These are phyloP conservation scores for Caerostris extrusa DNA, from an alignment of 1,140 invertebrate genomes.

Conservation along the genomic window DNA sequence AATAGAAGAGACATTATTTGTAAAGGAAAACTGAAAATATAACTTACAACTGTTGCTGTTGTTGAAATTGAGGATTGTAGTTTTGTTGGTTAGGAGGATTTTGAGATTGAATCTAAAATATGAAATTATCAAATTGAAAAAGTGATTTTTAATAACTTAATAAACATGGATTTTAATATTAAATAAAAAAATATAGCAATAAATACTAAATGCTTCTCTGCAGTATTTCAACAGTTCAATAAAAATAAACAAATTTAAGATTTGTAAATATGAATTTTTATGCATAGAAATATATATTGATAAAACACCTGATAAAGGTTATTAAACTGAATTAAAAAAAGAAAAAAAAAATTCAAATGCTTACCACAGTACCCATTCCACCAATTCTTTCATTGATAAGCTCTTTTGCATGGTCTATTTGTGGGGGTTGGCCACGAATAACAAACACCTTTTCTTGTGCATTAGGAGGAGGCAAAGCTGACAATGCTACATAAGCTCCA, in stretches of 20 bases:
- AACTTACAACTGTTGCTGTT: constrained; percentile 75
- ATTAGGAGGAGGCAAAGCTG: constrained; percentile 85
- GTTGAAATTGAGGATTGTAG: constrained; percentile 67
- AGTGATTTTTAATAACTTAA: too few relatives aligned
- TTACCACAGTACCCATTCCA: constrained; percentile 81
- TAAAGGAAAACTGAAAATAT: neutral
- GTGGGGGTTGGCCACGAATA: constrained; percentile 91
- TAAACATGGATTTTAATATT: too few relatives aligned
- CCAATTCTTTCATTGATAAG: constrained; percentile 97
- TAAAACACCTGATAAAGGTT: neutral
- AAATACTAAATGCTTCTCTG: too few relatives aligned
- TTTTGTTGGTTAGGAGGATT: constrained; percentile 77
- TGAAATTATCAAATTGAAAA: too few relatives aligned
- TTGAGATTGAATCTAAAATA: constrained; percentile 66
- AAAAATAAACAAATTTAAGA: too few relatives aligned
- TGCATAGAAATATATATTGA: neutral
- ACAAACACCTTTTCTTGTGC: constrained; percentile 91
- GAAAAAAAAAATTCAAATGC: neutral
- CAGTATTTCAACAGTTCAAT: too few relatives aligned
- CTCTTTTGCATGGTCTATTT: constrained; percentile 96
- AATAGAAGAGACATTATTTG: neutral
- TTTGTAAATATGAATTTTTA: neutral
- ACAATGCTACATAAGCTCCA: constrained; percentile 83
- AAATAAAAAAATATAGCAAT: too few relatives aligned
- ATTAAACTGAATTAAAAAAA: neutral